Conservation (phyloP, 2,888 invertebrate genomes). For the Bombyx huttoni region DNA sequence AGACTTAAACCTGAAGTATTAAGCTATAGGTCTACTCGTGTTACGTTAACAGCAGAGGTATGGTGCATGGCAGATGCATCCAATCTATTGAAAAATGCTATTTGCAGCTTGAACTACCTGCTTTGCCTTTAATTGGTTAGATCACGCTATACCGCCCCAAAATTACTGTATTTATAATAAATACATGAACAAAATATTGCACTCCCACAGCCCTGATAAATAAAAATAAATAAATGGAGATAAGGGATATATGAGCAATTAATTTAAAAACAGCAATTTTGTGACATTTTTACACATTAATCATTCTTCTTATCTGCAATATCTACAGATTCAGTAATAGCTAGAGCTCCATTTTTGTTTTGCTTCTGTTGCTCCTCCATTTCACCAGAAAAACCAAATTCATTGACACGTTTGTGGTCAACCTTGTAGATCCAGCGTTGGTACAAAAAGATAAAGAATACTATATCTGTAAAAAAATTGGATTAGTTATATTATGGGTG, state of each 20-base stretch:
- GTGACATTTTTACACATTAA: slow-evolving; percentile 16
- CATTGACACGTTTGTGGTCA: slow-evolving; percentile 94
- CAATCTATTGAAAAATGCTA: no score
- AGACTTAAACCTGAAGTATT: no score
- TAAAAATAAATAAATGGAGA: neutral
- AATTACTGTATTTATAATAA: no score
- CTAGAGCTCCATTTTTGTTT: slow-evolving; percentile 35
- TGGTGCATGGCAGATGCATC: no score
- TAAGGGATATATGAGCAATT: neutral
- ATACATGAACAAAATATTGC: no score
- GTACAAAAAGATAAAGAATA: slow-evolving; percentile 98
- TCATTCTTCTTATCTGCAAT: slow-evolving; percentile 59
- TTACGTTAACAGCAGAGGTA: no score
- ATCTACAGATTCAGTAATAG: slow-evolving; percentile 40
- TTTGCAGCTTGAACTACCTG: no score
- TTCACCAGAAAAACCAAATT: slow-evolving; percentile 97
- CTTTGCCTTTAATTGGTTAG: no score
- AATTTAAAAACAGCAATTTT: neutral
- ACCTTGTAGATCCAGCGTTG: slow-evolving; percentile 99
- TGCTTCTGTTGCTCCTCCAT: slow-evolving; percentile 77
- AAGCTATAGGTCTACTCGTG: no score
- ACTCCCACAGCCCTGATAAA: no score
- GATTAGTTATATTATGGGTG: neutral
- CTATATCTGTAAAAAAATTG: slow-evolving; percentile 81
- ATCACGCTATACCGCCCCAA: no score